Evolutionary conservation across 2,113 vertebrate species (phyloP).

Genomic region (Sterna hirundo): DNA sequence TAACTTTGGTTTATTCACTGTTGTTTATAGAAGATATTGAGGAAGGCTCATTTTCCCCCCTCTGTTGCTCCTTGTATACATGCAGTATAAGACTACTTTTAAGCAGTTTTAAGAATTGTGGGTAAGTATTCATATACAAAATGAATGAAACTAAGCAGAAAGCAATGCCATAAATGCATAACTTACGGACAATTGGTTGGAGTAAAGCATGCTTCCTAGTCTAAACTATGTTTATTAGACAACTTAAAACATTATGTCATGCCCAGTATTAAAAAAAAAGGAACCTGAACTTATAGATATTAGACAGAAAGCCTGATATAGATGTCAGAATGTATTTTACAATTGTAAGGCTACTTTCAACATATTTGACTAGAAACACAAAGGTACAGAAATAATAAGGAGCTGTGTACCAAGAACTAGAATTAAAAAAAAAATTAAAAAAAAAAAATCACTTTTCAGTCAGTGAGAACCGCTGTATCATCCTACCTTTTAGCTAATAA

Average conservation of each 20-base stretch:
- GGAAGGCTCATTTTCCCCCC: background rate
- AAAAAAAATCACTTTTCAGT: background rate
- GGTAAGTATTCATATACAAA: background rate
- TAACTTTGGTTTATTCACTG: background rate
- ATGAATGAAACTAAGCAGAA: background rate
- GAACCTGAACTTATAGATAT: background rate
- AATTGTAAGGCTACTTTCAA: background rate
- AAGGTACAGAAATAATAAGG: background rate
- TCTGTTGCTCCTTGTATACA: background rate
- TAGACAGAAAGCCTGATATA: background rate
- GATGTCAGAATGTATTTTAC: background rate
- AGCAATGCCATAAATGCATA: background rate
- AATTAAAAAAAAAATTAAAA: background rate
- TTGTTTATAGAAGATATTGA: background rate
- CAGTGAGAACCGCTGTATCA: background rate
- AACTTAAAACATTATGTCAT: background rate
- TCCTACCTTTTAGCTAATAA: background rate
- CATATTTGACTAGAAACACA: background rate
- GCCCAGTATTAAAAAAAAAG: background rate
- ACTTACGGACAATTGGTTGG: background rate
- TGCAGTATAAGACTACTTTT: background rate
- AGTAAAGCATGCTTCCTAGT: background rate
- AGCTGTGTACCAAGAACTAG: background rate
- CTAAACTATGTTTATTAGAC: background rate
- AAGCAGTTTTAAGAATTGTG: background rate